Base-by-base conservation (phyloP, 2,888 invertebrate genomes). In the Pollenia angustigena region DNA sequence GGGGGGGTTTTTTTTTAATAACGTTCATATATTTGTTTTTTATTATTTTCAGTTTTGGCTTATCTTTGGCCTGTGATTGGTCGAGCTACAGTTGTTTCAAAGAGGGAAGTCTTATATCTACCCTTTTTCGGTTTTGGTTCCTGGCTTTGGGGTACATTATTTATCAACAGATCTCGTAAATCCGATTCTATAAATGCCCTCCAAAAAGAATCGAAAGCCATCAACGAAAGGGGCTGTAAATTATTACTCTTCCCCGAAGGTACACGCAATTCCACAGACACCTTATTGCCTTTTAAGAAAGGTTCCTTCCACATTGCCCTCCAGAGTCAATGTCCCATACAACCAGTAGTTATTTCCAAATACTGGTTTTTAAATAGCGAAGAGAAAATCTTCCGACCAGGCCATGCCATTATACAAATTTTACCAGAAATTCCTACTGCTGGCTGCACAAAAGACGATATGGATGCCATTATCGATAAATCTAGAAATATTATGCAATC, bases 261-360 rank as follows among this genome's bases (percentile, higher is more conserved):
- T 16, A 98, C 98, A 9, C 94, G 99, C 87, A 96, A 96, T 91
- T 95, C 95, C n/a, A 95, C 95, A 76, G 96, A 96, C 46, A 95
- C 95, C 42, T 93, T 99, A 90, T 93, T 98, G 89, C 97, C 98
- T 1, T 98, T 99, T 93, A 98, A 99, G 92, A 99, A 99, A 92
- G 99, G 99, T 10, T 98, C 98, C 4, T 99, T 99, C 94, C 98
- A 98, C 93, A 96, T 99, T 88, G 99, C 99, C 0, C 94, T 98
- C 87, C 95, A 96, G 88, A 96, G 97, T 7, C 95, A 95, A 91
- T 96, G 97, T 85, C 97, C 98, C 6, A 96, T 99, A 87, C 96
- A 98, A 91, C 98, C 99, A 0, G 96, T 98, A 0, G 97, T 98
- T 40, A 96, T 98, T 83, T 98, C 97, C 9, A 95, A 96, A 90